Evolutionary conservation across 2,113 vertebrate genomes (phyloP).

Genomic region (Athene cunicularia): DNA sequence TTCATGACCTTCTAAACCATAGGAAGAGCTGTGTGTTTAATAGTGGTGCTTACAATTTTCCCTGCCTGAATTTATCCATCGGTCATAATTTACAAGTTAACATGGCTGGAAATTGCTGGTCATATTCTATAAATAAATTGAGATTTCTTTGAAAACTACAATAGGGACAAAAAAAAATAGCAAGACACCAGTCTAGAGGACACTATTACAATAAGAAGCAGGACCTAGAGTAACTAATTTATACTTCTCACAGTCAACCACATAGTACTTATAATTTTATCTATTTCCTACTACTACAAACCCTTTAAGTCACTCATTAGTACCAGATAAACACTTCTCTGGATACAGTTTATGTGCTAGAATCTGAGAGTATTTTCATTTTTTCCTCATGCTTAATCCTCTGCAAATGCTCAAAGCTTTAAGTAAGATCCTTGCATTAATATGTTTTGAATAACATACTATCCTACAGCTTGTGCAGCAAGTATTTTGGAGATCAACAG

Average conservation of each 20-base stretch:
- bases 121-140: background rate
- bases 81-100: background rate
- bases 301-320: background rate
- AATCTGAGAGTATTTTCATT: background rate
- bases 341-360: background rate
- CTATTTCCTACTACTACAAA: background rate
- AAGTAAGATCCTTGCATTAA: background rate
- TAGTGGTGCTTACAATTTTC: background rate
- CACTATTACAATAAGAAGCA: background rate
- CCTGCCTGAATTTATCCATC: background rate
- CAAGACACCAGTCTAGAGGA: background rate
- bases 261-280: background rate
- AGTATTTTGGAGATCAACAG: background rate
- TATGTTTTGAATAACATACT: background rate
- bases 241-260: background rate
- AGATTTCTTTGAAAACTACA: background rate
- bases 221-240: background rate
- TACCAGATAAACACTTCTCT: background rate
- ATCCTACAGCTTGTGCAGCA: background rate
- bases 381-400: background rate
- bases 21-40: background rate
- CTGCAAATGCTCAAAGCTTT: background rate
- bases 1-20: background rate
- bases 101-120: background rate
- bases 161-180: background rate